Base-by-base conservation (phyloP, 2,113 vertebrate species). In the Saccopteryx leptura region DNA sequence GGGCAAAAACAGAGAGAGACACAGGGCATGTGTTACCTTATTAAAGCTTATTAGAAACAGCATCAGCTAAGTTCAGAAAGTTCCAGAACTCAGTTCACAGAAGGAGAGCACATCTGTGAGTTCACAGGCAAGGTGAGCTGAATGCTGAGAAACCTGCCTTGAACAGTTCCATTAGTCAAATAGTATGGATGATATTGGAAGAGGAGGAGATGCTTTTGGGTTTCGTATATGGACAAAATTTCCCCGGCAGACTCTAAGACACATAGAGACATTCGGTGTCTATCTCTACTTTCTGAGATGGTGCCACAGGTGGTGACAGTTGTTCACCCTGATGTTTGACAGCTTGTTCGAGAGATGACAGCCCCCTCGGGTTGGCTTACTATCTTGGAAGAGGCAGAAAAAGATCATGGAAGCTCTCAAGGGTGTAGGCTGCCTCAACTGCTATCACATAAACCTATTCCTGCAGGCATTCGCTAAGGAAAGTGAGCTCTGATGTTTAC, bases 201-300 rank as follows among this genome's bases (percentile, higher is more conserved):
- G 7, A n/a, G 76, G 13, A 69, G 19, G 76, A 69, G 5, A 4
- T 61, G 31, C 31, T 48, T 14, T 61, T 88, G 46, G 14, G 10
- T 76, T 28, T 92, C 26, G 88, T 63, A 83, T 4, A 54, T 2
- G 1, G 18, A 21, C 84, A 26, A 26, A 26, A 91, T 76, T 88
- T 46, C 60, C 83, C n/a, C 54, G 61, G 7, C 31, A 87, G 61
- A 75, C 33, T 31, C n/a, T 28, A 58, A 71, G 60, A 68, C 75
- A 39, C 9, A 24, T 15, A 66, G 52, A 82, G 39, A 92, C 14
- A 69, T 39, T 46, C 26, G 28, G 31, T 76, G 24, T 76, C 52
- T 46, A 52, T n/a, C 31, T 60, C 7, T 52, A 33, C 75, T 92
- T 95, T n/a, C 69, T 54, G 61, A 72, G 76, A 88, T 92, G 48